A percentile compares a stretch with the other conserved stretches of the same genome.
phyloP scores from a whole-genome alignment of 2,888 invertebrate genomes.

The Lacanobia oleracea region DNA sequence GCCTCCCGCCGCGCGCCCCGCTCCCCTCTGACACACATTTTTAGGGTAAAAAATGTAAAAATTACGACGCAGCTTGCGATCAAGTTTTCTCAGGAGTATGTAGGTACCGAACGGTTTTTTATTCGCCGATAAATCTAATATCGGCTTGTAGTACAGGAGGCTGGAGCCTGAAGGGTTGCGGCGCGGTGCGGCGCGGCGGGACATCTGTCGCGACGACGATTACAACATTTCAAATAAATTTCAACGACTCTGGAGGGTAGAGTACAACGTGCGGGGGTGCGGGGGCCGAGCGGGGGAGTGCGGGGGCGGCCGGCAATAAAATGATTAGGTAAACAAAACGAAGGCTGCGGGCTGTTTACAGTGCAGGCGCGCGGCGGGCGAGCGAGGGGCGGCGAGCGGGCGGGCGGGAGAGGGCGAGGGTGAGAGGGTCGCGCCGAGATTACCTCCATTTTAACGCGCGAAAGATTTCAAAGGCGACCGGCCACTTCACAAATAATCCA shows the following conservation, averaged over 20 bases:
- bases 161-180: conserved; percentile 75
- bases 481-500: conserved; percentile 90
- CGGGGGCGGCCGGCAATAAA: conserved; percentile 77
- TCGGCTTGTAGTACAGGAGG: conserved; percentile 84
- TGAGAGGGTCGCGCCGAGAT: conserved; percentile 78
- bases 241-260: conserved; percentile 63
- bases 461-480: conserved; percentile 88
- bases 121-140: conserved; percentile 80
- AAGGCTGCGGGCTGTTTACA: conserved; percentile 79
- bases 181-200: conserved; percentile 55
- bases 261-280: conserved; percentile 43
- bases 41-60: conserved; percentile 88
- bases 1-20: conserved; percentile 73
- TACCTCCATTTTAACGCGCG: conserved; percentile 90
- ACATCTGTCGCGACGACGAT: conserved; percentile 79
- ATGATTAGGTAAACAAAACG: conserved; percentile 89
- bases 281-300: conserved; percentile 55
- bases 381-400: conserved; percentile 41
- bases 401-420: conserved; percentile 57
- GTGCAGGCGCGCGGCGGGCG: conserved; percentile 60
- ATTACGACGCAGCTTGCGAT: conserved; percentile 87
- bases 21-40: conserved; percentile 88
- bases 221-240: conserved; percentile 79
- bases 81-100: conserved; percentile 85
- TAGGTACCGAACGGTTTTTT: conserved; percentile 71